Conservation (phyloP, 1,140 invertebrate species). For the Palaemon carinicauda region DNA sequence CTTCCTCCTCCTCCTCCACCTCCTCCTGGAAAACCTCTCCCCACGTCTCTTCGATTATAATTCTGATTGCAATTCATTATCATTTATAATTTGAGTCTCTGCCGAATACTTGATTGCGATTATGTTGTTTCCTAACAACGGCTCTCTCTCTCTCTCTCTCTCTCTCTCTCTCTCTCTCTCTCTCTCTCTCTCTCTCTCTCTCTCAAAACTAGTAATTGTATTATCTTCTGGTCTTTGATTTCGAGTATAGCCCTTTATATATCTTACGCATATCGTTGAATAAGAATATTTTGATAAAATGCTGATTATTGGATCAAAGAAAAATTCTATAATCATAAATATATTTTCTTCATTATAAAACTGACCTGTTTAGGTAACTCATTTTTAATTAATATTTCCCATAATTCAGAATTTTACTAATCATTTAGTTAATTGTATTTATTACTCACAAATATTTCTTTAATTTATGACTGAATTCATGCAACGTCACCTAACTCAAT, state of each 20-base stretch:
- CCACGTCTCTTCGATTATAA: conserved; percentile 32
- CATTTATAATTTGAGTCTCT: conserved; percentile 48
- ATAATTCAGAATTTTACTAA: too few species aligned
- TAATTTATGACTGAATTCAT: too few species aligned
- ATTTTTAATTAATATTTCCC: too few species aligned
- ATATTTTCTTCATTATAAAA: too few species aligned
- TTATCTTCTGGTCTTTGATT: not conserved
- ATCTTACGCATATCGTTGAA: not conserved
- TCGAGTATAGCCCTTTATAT: not conserved
- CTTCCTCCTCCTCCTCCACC: not conserved
- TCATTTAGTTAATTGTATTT: too few species aligned
- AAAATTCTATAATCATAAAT: too few species aligned
- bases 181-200: not conserved
- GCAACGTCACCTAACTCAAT: too few species aligned
- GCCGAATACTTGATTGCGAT: conserved; percentile 51
- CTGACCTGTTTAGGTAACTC: too few species aligned
- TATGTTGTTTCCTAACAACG: not conserved
- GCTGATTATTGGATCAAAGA: too few species aligned
- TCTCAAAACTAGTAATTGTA: not conserved
- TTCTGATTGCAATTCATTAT: conserved; percentile 52
- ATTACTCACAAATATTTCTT: too few species aligned
- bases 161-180: not conserved
- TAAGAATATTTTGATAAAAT: too few species aligned
- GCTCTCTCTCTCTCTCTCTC: not conserved
- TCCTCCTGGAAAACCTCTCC: not conserved